These are phyloP conservation scores for Zapus hudsonius DNA, from an alignment of 2,113 vertebrate genomes.

Conservation along the genomic window DNA sequence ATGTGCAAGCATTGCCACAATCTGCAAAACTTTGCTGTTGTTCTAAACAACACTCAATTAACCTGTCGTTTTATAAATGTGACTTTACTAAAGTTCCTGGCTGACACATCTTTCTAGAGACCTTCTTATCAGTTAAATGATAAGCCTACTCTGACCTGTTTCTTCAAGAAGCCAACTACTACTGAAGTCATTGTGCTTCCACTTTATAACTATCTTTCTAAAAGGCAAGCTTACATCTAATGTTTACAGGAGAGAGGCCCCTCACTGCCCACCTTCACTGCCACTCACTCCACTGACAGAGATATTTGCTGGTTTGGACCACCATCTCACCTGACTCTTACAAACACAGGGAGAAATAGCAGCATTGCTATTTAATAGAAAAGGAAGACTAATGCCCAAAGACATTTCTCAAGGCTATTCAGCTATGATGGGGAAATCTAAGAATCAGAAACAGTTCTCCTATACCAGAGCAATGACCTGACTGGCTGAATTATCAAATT, in stretches of 20 bases:
- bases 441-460: background rate
- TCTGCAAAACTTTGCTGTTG: background rate
- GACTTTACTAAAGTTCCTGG: background rate
- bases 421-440: background rate
- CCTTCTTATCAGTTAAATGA: background rate
- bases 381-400: background rate
- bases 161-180: background rate
- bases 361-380: background rate
- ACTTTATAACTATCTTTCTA: background rate
- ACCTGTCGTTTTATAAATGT: background rate
- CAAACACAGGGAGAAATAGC: background rate
- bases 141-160: background rate
- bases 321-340: background rate
- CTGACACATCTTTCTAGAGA: background rate
- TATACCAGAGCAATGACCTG: background rate
- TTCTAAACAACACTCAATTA: background rate
- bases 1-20: background rate
- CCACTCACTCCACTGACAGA: accelerated
- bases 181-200: background rate
- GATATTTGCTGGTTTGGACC: background rate
- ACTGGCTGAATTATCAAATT: background rate
- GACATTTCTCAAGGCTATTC: background rate
- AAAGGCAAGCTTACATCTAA: background rate
- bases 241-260: background rate
- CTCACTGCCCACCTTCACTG: background rate